Evolutionary conservation across 1,140 invertebrate genomes (phyloP).

Genomic region (Tribolium madens): DNA sequence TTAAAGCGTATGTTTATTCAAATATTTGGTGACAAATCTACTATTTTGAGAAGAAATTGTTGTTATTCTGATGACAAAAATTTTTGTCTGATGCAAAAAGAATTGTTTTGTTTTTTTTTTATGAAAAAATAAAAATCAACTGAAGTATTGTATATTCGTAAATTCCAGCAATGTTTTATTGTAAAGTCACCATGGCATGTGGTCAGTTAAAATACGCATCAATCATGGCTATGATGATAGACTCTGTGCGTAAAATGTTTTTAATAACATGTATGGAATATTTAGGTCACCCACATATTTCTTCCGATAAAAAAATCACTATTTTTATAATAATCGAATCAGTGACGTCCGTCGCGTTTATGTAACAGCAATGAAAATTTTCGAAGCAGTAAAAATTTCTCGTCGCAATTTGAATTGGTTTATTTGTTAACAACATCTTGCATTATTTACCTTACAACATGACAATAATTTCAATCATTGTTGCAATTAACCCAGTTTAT

Average conservation of each 20-base stretch:
- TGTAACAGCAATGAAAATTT: neutral
- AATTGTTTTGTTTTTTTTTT: no score
- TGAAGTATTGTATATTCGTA: no score
- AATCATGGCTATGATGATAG: neutral
- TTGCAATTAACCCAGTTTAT: conserved; percentile 18
- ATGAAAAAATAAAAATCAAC: no score
- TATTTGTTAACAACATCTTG: neutral
- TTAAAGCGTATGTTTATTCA: no score
- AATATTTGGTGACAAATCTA: no score
- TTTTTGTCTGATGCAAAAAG: no score
- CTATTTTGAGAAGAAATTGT: no score
- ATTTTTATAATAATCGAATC: neutral
- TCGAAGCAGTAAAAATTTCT: no score
- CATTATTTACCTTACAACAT: conserved; percentile 6
- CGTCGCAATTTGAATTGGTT: neutral
- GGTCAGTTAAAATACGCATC: neutral
- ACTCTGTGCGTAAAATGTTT: neutral
- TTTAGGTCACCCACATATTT: neutral
- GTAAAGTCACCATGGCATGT: no score
- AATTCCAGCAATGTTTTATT: no score
- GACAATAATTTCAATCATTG: conserved; percentile 11
- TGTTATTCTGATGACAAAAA: no score
- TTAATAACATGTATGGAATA: neutral
- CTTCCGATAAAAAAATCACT: neutral
- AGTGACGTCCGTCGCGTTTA: neutral